Evolutionary conservation across 2,888 invertebrate genomes (phyloP).

Genomic region (Helobdella robusta): DNA sequence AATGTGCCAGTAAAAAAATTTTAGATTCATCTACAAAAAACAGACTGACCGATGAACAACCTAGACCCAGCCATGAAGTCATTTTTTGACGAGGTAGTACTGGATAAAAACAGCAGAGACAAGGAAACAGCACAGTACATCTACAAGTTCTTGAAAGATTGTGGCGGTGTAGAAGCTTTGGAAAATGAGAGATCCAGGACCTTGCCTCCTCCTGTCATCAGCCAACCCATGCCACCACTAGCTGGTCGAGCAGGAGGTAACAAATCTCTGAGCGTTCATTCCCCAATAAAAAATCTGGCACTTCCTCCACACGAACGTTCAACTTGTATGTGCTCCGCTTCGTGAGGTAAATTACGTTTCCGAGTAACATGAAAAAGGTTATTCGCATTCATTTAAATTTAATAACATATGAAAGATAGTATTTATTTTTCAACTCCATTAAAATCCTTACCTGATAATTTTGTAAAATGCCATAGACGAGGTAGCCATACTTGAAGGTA

Average conservation of each 20-base stretch:
- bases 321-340: constrained; percentile 69
- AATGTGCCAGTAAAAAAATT: too few species aligned
- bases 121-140: constrained; percentile 79
- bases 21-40: not conserved
- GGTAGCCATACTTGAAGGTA: constrained; percentile 78
- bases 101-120: constrained; percentile 72
- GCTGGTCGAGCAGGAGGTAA: not conserved
- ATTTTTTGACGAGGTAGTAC: constrained; percentile 69
- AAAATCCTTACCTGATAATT: constrained; percentile 84
- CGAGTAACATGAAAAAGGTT: constrained; percentile 78
- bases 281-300: constrained; percentile 64
- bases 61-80: constrained; percentile 58
- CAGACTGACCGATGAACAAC: constrained; percentile 50
- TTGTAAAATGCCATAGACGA: constrained; percentile 88
- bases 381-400: too few species aligned
- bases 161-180: constrained; percentile 67
- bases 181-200: constrained; percentile 41
- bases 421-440: too few species aligned
- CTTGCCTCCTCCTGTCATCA: constrained; percentile 31
- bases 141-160: constrained; percentile 77
- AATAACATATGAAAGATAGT: too few species aligned
- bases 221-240: constrained; percentile 12
- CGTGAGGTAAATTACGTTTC: constrained; percentile 76
- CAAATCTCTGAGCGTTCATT: constrained; percentile 63
- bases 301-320: constrained; percentile 67